A percentile compares a stretch with the other conserved stretches of the same genome.
These are phyloP conservation scores for Hexactinellida sp. DNA, from an alignment of 37 sponge, comb jelly and placozoan species.

Conservation along the genomic window DNA sequence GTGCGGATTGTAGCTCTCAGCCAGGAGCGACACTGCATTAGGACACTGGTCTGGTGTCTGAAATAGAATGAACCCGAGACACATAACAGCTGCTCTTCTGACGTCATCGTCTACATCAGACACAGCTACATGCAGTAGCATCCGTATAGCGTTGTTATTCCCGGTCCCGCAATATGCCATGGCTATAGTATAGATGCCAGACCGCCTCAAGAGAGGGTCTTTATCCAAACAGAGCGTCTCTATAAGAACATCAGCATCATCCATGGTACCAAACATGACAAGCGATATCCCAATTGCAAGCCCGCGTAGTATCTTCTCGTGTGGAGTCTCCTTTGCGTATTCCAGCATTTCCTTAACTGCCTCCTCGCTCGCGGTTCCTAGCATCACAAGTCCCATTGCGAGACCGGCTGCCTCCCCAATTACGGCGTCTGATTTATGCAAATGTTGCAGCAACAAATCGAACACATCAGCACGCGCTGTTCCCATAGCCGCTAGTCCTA, in stretches of 20 bases:
- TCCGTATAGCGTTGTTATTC: slow-evolving; percentile 69
- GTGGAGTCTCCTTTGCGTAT: slow-evolving; percentile 90
- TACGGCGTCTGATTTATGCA: slow-evolving; percentile 90
- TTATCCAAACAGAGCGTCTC: slow-evolving; percentile 61
- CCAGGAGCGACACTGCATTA: slow-evolving; percentile 72
- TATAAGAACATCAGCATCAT: slow-evolving; percentile 73
- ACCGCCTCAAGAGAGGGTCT: slow-evolving; percentile 72
- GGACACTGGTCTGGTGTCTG: slow-evolving; percentile 92
- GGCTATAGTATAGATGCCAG: slow-evolving; percentile 80
- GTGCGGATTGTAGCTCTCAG: slow-evolving; percentile 97
- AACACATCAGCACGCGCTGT: slow-evolving; percentile 65
- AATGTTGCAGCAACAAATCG: slow-evolving; percentile 68
- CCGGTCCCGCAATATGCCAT: slow-evolving; percentile 98
- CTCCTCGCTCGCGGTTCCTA: slow-evolving; percentile 37
- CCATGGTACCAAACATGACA: slow-evolving; percentile 81
- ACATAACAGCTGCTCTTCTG: slow-evolving; percentile 78
- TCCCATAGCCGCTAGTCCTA: slow-evolving; percentile 95
- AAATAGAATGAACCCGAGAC: slow-evolving; percentile 86
- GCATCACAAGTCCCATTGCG: slow-evolving; percentile 97
- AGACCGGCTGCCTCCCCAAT: slow-evolving; percentile 91
- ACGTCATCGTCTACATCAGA: slow-evolving; percentile 96
- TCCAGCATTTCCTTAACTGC: slow-evolving; percentile 70
- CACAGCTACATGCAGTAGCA: slow-evolving; percentile 83
- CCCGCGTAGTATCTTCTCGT: slow-evolving; percentile 95
- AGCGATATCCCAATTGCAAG: slow-evolving; percentile 83